phyloP scores from a whole-genome alignment of 1,140 invertebrate species.

The Micrasema longulum region DNA sequence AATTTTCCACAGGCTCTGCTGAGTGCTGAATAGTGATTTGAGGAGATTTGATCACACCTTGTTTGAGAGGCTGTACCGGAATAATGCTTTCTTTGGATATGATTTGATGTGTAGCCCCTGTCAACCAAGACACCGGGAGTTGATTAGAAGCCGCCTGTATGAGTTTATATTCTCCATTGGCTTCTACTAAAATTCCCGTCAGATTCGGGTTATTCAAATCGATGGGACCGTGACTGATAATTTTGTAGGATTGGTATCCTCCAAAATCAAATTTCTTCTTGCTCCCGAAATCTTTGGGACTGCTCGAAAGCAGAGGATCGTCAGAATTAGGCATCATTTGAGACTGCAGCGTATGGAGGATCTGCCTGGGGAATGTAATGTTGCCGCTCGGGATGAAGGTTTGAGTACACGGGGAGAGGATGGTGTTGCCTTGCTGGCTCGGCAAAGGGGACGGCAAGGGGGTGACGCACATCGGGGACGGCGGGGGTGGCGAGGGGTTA shows the following conservation, averaged over 20 bases:
- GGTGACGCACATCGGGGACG: conserved; percentile 70
- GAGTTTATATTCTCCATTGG: conserved; percentile 74
- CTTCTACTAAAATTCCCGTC: conserved; percentile 73
- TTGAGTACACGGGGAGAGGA: conserved; percentile 47
- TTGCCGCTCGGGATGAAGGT: conserved; percentile 58
- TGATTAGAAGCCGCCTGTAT: conserved; percentile 68
- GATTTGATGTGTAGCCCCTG: conserved; percentile 49
- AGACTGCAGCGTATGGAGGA: conserved; percentile 67
- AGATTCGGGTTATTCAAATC: conserved; percentile 71
- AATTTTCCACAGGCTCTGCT: conserved; percentile 8
- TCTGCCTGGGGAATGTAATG: conserved; percentile 61
- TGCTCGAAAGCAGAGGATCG: conserved; percentile 84
- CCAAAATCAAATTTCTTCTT: conserved; percentile 74
- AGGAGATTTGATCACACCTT: conserved; percentile 44
- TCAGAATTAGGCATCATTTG: conserved; percentile 89
- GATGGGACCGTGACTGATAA: conserved; percentile 72
- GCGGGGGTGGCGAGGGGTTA: conserved; percentile 74
- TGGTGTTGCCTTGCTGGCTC: conserved; percentile 64
- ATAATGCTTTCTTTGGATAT: conserved; percentile 48
- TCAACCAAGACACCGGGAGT: conserved; percentile 52
- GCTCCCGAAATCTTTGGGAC: conserved; percentile 80
- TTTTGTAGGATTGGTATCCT: conserved; percentile 70
- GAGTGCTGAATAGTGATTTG: conserved; percentile 4
- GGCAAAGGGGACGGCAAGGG: conserved; percentile 72
- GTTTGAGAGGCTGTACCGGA: conserved; percentile 40